A percentile compares a stretch with the other conserved stretches of the same genome.
phyloP scores from a whole-genome alignment of 2,797 vertebrate species.

The Sitta carolinensis region DNA sequence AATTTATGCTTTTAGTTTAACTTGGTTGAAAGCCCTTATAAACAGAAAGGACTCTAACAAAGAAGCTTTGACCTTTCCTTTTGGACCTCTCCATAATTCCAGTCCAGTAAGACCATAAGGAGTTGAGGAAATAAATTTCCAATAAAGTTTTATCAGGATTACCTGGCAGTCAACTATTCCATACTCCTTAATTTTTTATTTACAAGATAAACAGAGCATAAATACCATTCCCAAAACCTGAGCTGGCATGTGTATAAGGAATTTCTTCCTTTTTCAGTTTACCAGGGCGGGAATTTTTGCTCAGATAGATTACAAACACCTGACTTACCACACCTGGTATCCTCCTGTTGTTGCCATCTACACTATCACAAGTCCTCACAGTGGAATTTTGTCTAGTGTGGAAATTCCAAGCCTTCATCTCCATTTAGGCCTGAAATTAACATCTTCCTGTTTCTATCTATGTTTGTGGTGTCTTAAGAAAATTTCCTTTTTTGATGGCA shows the following conservation, averaged over 20 bases:
- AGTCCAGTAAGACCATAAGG: neutral
- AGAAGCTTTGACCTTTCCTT: neutral
- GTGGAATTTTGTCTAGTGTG: neutral
- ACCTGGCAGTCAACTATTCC: neutral
- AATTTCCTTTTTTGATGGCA: accelerated
- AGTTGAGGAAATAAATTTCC: neutral
- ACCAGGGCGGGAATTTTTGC: neutral
- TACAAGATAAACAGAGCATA: neutral
- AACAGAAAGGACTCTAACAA: neutral
- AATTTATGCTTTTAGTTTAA: neutral
- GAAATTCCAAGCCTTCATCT: neutral
- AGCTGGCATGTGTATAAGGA: neutral
- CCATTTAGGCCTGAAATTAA: neutral
- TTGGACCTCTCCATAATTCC: neutral
- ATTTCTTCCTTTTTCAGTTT: neutral
- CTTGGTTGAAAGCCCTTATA: neutral
- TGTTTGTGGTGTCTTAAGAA: neutral
- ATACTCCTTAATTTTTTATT: neutral
- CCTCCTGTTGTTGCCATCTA: too few relatives aligned
- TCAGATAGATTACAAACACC: too few relatives aligned
- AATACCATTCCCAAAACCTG: neutral
- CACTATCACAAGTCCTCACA: too few relatives aligned
- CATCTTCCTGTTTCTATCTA: neutral
- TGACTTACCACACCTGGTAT: neutral
- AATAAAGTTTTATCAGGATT: neutral